These are phyloP conservation scores for Rhea americana DNA, from an alignment of 2,113 vertebrate genomes.

Conservation along the genomic window DNA sequence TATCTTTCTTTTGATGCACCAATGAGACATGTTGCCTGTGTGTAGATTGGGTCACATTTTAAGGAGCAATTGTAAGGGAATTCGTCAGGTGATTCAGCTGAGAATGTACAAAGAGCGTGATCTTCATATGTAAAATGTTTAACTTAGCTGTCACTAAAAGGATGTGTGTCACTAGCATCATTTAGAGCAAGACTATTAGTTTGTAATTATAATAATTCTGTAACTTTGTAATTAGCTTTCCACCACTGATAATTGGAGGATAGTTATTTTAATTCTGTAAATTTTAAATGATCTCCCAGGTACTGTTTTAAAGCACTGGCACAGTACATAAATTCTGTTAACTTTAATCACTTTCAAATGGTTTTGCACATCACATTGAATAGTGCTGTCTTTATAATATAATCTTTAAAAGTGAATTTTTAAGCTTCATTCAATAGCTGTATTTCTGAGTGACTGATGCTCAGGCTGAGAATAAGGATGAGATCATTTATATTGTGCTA, in stretches of 20 bases:
- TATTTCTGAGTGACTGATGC: not conserved
- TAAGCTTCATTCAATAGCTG: not conserved
- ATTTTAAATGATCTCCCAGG: not conserved
- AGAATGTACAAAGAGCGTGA: not conserved
- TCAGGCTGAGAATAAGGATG: not conserved
- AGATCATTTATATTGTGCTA: not conserved
- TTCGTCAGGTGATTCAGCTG: not conserved
- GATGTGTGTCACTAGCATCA: not conserved
- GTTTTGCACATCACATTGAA: not conserved
- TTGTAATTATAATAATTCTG: not conserved
- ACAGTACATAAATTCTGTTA: not conserved
- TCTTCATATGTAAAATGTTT: not conserved
- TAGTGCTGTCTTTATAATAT: not conserved
- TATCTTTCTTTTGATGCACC: not conserved
- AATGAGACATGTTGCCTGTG: not conserved
- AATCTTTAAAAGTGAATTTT: not conserved
- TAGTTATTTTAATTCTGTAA: not conserved
- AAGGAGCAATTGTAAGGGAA: not conserved
- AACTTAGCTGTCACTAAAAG: not conserved
- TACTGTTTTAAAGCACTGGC: not conserved
- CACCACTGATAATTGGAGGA: not conserved
- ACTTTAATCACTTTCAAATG: not conserved
- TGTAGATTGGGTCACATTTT: not conserved
- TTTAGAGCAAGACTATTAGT: not conserved
- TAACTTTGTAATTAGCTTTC: slow-evolving; percentile 3